Evolutionary conservation across 2,888 invertebrate genomes (phyloP).

Genomic region (Onthophagus sagittarius): DNA sequence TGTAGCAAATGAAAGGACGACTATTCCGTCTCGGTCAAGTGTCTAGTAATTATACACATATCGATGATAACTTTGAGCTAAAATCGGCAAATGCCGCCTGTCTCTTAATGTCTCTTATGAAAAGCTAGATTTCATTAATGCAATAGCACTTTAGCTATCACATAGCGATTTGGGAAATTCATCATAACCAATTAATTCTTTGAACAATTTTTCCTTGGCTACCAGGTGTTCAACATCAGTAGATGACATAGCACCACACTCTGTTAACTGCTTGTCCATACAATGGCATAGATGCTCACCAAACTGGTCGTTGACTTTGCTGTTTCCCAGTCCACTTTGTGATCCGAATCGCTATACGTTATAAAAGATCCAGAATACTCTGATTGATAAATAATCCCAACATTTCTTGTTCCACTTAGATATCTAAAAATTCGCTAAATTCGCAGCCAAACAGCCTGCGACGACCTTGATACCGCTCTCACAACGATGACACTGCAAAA

Average conservation of each 20-base stretch:
- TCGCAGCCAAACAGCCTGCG: not conserved
- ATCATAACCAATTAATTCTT: not conserved
- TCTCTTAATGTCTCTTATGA: no score
- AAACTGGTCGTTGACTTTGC: slow-evolving; percentile 28
- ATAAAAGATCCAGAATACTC: not conserved
- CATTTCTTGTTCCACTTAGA: not conserved
- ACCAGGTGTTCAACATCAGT: slow-evolving; percentile 37
- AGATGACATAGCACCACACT: slow-evolving; percentile 33
- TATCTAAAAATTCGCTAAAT: not conserved
- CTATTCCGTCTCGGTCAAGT: no score
- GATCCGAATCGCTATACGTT: not conserved
- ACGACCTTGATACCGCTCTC: not conserved
- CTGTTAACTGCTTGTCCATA: slow-evolving; percentile 32
- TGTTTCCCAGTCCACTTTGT: no score
- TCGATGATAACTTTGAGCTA: no score
- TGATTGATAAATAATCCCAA: not conserved
- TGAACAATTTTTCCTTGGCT: no score
- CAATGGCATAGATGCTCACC: slow-evolving; percentile 28
- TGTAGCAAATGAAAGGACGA: no score
- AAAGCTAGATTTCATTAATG: not conserved
- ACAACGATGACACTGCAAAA: no score
- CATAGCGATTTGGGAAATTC: not conserved
- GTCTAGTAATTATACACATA: no score
- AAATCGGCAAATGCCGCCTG: no score
- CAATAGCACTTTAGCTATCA: no score